phyloP scores from a whole-genome alignment of 2,797 vertebrate species.

The Tenualosa ilisha region DNA sequence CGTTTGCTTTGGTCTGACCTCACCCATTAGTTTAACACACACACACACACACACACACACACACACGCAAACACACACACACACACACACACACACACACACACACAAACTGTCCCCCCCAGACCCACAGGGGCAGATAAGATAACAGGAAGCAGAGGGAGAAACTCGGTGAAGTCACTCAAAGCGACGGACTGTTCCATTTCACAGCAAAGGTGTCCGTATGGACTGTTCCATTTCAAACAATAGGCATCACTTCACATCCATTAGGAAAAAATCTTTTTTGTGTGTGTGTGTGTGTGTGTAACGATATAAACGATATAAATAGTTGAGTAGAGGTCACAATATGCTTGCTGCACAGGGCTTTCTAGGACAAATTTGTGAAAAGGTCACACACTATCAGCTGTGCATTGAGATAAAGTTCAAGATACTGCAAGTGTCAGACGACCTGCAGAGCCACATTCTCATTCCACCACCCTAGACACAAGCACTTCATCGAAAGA shows the following conservation, averaged over 20 bases:
- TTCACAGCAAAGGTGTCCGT: not conserved
- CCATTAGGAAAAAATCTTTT: not conserved
- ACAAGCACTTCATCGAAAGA: too few relatives aligned
- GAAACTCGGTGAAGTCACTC: not conserved
- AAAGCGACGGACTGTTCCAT: not conserved
- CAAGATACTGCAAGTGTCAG: not conserved
- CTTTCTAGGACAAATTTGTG: not conserved
- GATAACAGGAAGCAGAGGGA: conserved; percentile 21
- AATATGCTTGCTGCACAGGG: not conserved
- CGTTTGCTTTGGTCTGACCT: conserved; percentile 21
- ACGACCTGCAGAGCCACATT: not conserved
- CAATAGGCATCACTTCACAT: not conserved
- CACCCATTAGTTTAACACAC: not conserved
- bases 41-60: conserved; percentile 19
- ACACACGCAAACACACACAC: not conserved
- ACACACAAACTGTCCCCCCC: not conserved
- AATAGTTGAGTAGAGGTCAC: not conserved
- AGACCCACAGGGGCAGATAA: not conserved
- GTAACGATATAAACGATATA: not conserved
- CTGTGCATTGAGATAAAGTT: not conserved
- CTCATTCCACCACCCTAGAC: not conserved
- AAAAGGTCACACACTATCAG: not conserved
- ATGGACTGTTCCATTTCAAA: not conserved
- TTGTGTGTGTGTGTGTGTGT: too few relatives aligned
- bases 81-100: conserved; percentile 7